phyloP scores from a whole-genome alignment of 1,140 invertebrate species.

The Liolophura sinensis region DNA sequence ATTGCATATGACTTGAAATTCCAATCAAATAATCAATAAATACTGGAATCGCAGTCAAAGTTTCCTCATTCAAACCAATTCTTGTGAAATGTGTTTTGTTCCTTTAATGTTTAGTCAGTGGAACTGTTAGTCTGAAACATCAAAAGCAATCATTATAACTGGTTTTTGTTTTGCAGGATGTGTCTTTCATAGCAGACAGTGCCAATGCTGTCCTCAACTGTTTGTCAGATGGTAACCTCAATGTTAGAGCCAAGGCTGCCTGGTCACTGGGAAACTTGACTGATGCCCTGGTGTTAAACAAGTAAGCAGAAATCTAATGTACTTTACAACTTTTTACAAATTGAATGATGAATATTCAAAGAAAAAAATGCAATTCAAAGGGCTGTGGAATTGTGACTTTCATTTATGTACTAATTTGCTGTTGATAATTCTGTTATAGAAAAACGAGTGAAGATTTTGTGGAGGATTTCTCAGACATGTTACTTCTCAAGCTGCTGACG shows the following conservation, averaged over 20 bases:
- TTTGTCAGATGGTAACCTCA: constrained; percentile 67
- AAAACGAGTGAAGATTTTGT: constrained; percentile 54
- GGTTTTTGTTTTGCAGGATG: constrained; percentile 56
- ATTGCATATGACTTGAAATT: no score
- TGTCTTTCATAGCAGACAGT: constrained; percentile 70
- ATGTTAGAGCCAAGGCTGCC: constrained; percentile 75
- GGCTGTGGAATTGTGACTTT: no score
- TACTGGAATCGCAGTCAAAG: no score
- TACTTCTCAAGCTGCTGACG: constrained; percentile 71
- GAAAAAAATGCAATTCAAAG: no score
- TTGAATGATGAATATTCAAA: no score
- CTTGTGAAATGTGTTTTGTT: no score
- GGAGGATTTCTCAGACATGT: constrained; percentile 69
- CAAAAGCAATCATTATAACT: neutral
- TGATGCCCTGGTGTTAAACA: constrained; percentile 73
- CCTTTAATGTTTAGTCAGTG: no score
- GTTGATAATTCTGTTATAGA: constrained; percentile 26
- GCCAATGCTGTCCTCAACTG: constrained; percentile 69
- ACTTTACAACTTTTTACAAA: no score
- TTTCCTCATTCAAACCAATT: no score
- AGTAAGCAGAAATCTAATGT: constrained; percentile 50
- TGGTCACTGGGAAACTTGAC: constrained; percentile 85
- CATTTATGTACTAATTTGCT: no score
- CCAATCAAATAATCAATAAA: no score
- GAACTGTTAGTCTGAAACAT: no score